Conservation (phyloP, 1,140 invertebrate species). For the Bombus confusus region DNA sequence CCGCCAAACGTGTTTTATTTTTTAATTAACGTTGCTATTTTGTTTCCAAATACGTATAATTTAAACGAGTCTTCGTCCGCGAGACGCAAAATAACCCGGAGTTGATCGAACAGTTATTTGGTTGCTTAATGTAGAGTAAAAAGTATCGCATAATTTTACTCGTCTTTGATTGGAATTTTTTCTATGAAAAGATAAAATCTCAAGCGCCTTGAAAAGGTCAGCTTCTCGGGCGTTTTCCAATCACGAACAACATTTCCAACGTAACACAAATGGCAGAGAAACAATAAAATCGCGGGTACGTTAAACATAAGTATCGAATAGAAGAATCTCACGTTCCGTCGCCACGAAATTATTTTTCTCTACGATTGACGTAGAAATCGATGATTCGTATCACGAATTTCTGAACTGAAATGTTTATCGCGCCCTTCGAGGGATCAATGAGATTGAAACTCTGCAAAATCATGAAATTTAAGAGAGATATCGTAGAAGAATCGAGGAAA, state of each 20-base stretch:
- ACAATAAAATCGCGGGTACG: neutral
- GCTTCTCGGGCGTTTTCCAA: neutral
- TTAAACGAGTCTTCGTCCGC: neutral
- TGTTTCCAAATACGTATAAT: neutral
- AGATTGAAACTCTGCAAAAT: too few relatives aligned
- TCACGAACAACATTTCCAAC: neutral
- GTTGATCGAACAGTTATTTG: neutral
- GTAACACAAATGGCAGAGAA: neutral
- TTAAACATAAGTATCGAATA: neutral
- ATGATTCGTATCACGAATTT: neutral
- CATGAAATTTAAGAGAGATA: too few relatives aligned
- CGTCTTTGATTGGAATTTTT: too few relatives aligned
- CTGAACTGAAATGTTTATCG: neutral
- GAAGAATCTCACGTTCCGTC: neutral
- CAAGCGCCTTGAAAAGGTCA: too few relatives aligned
- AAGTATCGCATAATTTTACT: neutral
- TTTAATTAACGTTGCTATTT: neutral
- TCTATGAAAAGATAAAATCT: too few relatives aligned
- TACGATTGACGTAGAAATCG: neutral
- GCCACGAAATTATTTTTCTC: neutral
- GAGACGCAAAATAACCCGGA: neutral
- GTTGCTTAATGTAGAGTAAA: neutral
- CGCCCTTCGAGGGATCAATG: neutral
- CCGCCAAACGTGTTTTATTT: neutral
- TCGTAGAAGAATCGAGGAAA: neutral